Evolutionary conservation across 2,797 vertebrate species (phyloP).

Genomic region (Coregonus sp.): DNA sequence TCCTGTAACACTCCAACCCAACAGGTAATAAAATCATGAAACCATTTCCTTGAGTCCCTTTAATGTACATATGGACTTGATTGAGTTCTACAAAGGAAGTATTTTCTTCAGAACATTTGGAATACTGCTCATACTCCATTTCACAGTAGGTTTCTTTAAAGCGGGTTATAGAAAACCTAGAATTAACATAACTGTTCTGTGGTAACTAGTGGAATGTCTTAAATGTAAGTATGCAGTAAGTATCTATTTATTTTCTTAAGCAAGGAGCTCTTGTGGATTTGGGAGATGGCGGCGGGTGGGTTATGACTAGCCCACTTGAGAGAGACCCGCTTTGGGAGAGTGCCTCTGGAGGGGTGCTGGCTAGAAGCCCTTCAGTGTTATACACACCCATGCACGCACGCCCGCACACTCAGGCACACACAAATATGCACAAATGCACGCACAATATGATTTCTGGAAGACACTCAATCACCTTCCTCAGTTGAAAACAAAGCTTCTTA

Average conservation of each 20-base stretch:
- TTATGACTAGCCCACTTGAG: slow-evolving; percentile 13
- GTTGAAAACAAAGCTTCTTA: too few species aligned
- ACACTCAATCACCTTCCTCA: too few species aligned
- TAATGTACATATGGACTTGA: background rate
- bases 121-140: background rate
- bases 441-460: too few species aligned
- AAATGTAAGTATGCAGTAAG: slow-evolving; percentile 16
- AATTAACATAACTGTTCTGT: slow-evolving; percentile 30
- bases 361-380: background rate
- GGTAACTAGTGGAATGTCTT: slow-evolving; percentile 16
- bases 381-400: background rate
- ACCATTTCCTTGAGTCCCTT: background rate
- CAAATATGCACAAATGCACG: too few species aligned
- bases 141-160: slow-evolving; percentile 3
- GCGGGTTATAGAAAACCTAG: slow-evolving; percentile 22
- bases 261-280: slow-evolving; percentile 21
- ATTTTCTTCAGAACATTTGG: background rate
- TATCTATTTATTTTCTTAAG: slow-evolving; percentile 20
- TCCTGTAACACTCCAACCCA: background rate
- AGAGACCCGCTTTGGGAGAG: slow-evolving; percentile 13
- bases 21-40: background rate
- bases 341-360: background rate
- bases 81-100: background rate
- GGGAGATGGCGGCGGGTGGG: slow-evolving; percentile 22
- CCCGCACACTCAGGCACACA: background rate